Conservation (phyloP, 2,113 vertebrate genomes). For the Colius striatus region DNA sequence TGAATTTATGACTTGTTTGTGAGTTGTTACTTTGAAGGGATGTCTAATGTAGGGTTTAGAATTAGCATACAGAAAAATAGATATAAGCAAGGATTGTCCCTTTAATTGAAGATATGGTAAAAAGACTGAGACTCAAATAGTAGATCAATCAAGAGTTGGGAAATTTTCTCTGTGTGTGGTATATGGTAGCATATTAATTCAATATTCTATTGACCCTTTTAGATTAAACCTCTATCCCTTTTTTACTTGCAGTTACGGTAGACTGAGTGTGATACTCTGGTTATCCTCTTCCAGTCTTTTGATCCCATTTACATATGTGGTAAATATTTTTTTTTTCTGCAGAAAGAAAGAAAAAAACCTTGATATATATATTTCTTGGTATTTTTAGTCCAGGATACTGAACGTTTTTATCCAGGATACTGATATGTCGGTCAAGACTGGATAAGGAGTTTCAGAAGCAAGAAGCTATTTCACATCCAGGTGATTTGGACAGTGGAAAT, state of each 20-base stretch:
- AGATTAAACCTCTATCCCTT: background rate
- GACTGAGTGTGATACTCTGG: background rate
- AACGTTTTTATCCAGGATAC: background rate
- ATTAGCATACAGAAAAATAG: background rate
- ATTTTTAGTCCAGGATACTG: too few species aligned
- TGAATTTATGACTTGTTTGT: background rate
- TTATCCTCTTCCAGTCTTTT: background rate
- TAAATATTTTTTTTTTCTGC: background rate
- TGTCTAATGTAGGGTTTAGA: background rate
- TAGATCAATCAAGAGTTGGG: background rate
- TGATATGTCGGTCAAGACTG: background rate
- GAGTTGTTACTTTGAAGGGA: background rate
- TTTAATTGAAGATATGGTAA: background rate
- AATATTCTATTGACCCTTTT: background rate
- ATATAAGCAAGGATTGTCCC: background rate
- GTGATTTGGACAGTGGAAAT: background rate
- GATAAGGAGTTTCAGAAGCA: background rate
- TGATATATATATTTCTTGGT: fast-evolving
- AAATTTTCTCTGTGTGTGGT: background rate
- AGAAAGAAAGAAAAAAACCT: background rate
- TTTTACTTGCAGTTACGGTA: background rate
- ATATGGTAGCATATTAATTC: background rate
- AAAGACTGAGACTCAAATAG: background rate
- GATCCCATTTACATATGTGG: background rate
- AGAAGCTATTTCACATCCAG: background rate